phyloP scores from a whole-genome alignment of 1,140 invertebrate genomes.

The Eupristina koningsbergeri region DNA sequence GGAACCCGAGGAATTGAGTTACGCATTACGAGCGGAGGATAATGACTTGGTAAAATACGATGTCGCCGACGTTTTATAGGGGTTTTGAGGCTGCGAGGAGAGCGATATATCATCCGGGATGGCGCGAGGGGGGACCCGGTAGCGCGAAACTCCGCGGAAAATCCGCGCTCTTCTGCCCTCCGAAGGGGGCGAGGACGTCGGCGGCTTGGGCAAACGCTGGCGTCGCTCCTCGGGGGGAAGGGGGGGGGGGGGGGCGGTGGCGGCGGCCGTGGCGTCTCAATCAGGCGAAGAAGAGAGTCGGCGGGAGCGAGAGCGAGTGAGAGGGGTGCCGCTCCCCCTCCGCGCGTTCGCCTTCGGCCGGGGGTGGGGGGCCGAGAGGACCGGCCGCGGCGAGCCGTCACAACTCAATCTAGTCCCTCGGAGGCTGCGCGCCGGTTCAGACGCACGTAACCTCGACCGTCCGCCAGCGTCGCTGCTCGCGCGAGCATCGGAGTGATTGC shows the following conservation, averaged over 20 bases:
- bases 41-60: background rate
- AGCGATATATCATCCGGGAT: too few relatives aligned
- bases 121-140: too few relatives aligned
- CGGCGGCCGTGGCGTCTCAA: conserved; percentile 70
- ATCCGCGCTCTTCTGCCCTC: background rate
- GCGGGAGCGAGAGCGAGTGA: conserved; percentile 59
- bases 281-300: conserved; percentile 64
- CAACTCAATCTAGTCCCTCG: conserved; percentile 72
- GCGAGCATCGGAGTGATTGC: background rate
- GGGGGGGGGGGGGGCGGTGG: conserved; percentile 51
- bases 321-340: background rate
- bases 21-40: background rate
- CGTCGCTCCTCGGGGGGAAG: background rate
- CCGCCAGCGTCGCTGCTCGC: background rate
- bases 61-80: background rate
- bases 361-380: conserved; percentile 56
- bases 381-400: conserved; percentile 66
- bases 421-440: conserved; percentile 57
- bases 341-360: conserved; percentile 53
- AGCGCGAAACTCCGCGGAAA: background rate
- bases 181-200: background rate
- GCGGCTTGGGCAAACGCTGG: background rate
- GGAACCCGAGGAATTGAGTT: too few relatives aligned
- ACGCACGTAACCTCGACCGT: conserved; percentile 5
- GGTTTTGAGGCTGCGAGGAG: too few relatives aligned